Percentiles rank a stretch among this genome's conserved stretches.
Evolutionary conservation across 1,140 invertebrate genomes (phyloP).

Genomic region (Magallana angulata): DNA sequence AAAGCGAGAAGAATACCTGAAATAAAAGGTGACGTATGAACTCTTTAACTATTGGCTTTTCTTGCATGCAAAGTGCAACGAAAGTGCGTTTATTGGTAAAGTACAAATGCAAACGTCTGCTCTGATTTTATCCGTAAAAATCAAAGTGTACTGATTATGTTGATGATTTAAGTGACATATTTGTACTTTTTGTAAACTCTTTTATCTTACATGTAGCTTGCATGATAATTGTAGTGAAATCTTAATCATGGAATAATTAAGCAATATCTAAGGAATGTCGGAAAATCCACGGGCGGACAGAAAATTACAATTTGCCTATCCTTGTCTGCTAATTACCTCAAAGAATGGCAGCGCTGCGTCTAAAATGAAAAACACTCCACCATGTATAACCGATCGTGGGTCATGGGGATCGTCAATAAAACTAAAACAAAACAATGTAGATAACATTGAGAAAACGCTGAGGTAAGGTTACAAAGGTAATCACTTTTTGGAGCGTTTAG

Average conservation of each 20-base stretch:
- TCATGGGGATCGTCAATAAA: slow-evolving; percentile 71
- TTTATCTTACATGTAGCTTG: too few relatives aligned
- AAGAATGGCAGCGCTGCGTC: slow-evolving; percentile 77
- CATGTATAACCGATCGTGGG: slow-evolving; percentile 68
- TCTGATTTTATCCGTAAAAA: too few relatives aligned
- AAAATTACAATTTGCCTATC: too few relatives aligned
- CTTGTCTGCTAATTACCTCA: slow-evolving; percentile 67
- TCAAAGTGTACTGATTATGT: too few relatives aligned
- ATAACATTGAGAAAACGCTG: background rate
- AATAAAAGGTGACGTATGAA: slow-evolving; percentile 33
- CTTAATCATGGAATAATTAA: too few relatives aligned
- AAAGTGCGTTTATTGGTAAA: too few relatives aligned
- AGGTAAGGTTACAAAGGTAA: background rate
- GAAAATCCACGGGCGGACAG: too few relatives aligned
- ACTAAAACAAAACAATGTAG: slow-evolving; percentile 64
- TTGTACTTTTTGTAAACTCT: background rate
- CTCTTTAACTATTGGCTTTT: background rate
- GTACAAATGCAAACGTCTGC: too few relatives aligned
- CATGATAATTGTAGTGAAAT: too few relatives aligned
- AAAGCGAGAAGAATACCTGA: slow-evolving; percentile 76
- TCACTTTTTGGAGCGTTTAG: background rate
- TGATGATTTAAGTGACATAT: background rate
- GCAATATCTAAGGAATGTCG: too few relatives aligned
- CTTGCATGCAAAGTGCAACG: background rate
- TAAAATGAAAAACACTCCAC: slow-evolving; percentile 75